Evolutionary conservation across 2,797 vertebrate species (phyloP).

Genomic region (Amblyraja radiata): DNA sequence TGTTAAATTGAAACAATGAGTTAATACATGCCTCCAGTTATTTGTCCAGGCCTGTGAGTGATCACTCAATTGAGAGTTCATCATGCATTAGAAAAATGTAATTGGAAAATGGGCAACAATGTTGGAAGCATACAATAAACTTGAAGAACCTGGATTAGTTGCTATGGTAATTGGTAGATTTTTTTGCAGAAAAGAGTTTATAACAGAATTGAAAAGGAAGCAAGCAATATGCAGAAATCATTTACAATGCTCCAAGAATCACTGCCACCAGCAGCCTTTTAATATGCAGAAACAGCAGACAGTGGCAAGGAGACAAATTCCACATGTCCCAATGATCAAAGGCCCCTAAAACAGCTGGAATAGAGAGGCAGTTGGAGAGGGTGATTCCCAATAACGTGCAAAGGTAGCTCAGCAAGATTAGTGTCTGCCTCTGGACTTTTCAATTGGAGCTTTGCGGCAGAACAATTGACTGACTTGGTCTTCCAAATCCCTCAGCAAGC

Average conservation of each 20-base stretch:
- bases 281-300: neutral
- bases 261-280: neutral
- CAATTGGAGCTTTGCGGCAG: no score
- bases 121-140: neutral
- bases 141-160: neutral
- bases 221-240: neutral
- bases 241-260: neutral
- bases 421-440: no score
- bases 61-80: conserved; percentile 1
- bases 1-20: neutral
- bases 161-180: neutral
- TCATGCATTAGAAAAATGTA: conserved; percentile 5
- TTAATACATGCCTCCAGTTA: conserved; percentile 19
- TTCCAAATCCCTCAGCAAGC: no score
- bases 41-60: neutral
- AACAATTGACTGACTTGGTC: no score
- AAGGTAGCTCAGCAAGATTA: no score
- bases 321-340: neutral
- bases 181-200: neutral
- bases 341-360: neutral
- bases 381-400: no score
- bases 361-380: neutral
- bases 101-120: neutral
- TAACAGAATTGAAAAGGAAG: neutral
- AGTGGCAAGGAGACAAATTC: neutral